Base-by-base conservation (phyloP, 2,113 vertebrate genomes). In the Perccottus glenii region DNA sequence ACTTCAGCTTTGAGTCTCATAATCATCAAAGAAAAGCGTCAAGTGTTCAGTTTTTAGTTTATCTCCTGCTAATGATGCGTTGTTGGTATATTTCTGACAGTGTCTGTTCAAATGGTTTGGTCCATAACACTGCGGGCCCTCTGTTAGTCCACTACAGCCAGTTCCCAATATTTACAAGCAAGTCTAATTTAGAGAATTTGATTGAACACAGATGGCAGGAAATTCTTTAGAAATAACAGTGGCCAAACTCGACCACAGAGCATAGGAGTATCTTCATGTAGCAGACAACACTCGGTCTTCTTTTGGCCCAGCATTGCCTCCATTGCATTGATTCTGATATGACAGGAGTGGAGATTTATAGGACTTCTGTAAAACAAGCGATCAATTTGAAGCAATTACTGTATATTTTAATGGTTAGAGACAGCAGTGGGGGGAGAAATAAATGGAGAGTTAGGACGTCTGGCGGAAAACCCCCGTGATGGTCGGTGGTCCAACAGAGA, bases 141-240 rank as follows among this genome's bases (percentile, higher is more conserved):
- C 93, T 94, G 91, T 70, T 59, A 62, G 68, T 60, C 51, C 87
- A 84, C 91, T 89, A 92, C 79, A 93, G 92, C 93, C 93, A 92
- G 92, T 92, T 92, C 90, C 93, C 92, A 94, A 93, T 96, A 96
- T 96, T 98, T 97, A 96, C 94, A 95, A 95, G 94, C 94, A 94
- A 92, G 91, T 93, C 88, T 89, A 93, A 94, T 95, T 96, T 94
- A 96, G 94, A 94, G 95, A 94, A 95, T 95, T 92, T 93, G 94
- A 98, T 95, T 96, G 94, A 94, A 96, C 0, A 82, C 96, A 98
- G 96, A 98, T 98, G 96, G 94, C 94, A 96, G 96, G 95, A 97
- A 96, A 97, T 98, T 95, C 96, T 94, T 95, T 90, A 90, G 93
- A 96, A 97, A 97, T 97, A 94, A 95, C 95, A 96, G 93, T 93